Evolutionary conservation across 2,797 vertebrate species (phyloP).

Genomic region (Clarias laeviceps): DNA sequence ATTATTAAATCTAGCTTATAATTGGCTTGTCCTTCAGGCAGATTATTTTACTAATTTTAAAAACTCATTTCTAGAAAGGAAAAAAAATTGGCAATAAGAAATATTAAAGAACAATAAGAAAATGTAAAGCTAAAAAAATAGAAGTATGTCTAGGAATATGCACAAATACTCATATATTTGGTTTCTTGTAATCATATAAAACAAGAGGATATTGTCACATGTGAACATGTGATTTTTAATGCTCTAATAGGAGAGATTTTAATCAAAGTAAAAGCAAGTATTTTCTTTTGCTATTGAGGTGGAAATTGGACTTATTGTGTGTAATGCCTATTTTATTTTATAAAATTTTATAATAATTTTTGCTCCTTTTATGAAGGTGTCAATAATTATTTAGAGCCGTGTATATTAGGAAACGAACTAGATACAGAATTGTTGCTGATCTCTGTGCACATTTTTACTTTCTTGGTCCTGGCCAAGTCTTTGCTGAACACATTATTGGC

Average conservation of each 20-base stretch:
- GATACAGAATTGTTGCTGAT: not conserved
- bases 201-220: too few species aligned
- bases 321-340: not conserved
- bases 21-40: too few species aligned
- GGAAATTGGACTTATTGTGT: not conserved
- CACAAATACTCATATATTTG: too few species aligned
- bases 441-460: constrained; percentile 24
- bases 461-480: constrained; percentile 2
- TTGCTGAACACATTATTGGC: constrained; percentile 41
- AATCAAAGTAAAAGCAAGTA: not conserved
- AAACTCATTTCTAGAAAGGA: too few species aligned
- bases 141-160: too few species aligned
- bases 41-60: too few species aligned
- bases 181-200: too few species aligned
- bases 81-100: too few species aligned
- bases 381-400: not conserved
- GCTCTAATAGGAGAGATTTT: not conserved
- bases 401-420: not conserved
- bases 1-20: too few species aligned
- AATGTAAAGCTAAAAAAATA: too few species aligned
- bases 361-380: not conserved
- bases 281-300: not conserved
- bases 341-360: not conserved
- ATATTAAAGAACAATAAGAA: too few species aligned
- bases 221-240: too few species aligned